Percentiles rank a stretch among this genome's conserved stretches.
Evolutionary conservation across 2,797 vertebrate genomes (phyloP).

Genomic region (Phylloscopus collybita): DNA sequence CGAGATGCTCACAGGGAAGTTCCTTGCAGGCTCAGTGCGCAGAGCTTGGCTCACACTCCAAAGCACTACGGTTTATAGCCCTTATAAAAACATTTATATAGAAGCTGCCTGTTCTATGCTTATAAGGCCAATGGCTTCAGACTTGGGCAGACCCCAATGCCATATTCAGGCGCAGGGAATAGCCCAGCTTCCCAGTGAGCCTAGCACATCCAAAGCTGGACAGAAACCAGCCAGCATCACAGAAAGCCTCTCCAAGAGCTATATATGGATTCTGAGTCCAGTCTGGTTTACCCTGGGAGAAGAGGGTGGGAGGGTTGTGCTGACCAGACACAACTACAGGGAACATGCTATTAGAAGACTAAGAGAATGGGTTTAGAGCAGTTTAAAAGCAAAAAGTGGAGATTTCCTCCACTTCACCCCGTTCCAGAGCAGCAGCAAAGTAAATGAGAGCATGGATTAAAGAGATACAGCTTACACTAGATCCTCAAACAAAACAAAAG

Average conservation of each 20-base stretch:
- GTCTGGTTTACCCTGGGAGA: not conserved
- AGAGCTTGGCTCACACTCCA: not conserved
- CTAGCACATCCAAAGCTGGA: slow-evolving; percentile 42
- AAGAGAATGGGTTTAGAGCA: not conserved
- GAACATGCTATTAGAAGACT: not conserved
- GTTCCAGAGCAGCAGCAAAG: not conserved
- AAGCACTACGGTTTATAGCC: not conserved
- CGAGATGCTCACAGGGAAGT: not conserved
- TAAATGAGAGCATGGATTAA: not conserved
- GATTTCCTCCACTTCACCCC: not conserved
- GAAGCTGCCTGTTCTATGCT: slow-evolving; percentile 55
- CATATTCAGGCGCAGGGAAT: slow-evolving; percentile 14
- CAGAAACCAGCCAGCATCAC: slow-evolving; percentile 31
- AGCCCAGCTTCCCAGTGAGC: not conserved
- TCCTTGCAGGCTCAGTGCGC: not conserved
- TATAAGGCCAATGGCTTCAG: slow-evolving; percentile 63
- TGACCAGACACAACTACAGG: not conserved
- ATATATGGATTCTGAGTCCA: slow-evolving; percentile 50
- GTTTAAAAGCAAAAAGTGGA: not conserved
- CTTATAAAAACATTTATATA: slow-evolving; percentile 68
- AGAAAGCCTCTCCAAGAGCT: slow-evolving; percentile 32
- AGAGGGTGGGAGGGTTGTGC: not conserved
- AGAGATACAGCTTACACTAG: not conserved
- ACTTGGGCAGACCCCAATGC: slow-evolving; percentile 35
- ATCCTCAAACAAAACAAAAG: slow-evolving; percentile 19